These are phyloP conservation scores for Apodemus speciosus DNA, from an alignment of 2,113 vertebrate genomes.

Conservation along the genomic window DNA sequence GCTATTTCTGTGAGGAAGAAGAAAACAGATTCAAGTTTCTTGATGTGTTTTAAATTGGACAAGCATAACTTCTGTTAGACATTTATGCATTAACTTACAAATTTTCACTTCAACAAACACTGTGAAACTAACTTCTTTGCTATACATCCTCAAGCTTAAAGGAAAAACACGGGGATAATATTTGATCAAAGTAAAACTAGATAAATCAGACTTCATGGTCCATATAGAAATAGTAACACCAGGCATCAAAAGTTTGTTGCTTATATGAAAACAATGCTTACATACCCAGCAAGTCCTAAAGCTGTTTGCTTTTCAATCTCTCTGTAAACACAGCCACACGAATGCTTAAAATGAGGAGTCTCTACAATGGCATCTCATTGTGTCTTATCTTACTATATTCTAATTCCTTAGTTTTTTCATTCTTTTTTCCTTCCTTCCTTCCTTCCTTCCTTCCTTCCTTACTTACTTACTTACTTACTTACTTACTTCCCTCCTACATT, in stretches of 20 bases:
- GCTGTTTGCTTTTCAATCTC: slow-evolving; percentile 33
- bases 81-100: background rate
- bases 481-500: background rate
- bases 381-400: background rate
- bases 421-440: background rate
- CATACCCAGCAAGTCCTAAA: background rate
- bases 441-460: background rate
- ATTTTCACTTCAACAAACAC: slow-evolving; percentile 56
- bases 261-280: slow-evolving; percentile 4
- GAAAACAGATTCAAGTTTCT: background rate
- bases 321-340: background rate
- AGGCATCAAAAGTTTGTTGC: background rate
- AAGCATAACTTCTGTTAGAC: background rate
- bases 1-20: no score
- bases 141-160: slow-evolving; percentile 47
- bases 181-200: background rate
- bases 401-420: background rate
- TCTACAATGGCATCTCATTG: background rate
- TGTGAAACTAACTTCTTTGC: background rate
- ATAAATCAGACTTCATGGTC: slow-evolving; percentile 31
- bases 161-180: slow-evolving; percentile 45
- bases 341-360: background rate
- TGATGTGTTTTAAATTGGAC: background rate
- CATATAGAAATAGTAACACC: background rate
- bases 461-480: background rate